These are phyloP conservation scores for Monopterus albus DNA, from an alignment of 2,113 vertebrate species.

Conservation along the genomic window DNA sequence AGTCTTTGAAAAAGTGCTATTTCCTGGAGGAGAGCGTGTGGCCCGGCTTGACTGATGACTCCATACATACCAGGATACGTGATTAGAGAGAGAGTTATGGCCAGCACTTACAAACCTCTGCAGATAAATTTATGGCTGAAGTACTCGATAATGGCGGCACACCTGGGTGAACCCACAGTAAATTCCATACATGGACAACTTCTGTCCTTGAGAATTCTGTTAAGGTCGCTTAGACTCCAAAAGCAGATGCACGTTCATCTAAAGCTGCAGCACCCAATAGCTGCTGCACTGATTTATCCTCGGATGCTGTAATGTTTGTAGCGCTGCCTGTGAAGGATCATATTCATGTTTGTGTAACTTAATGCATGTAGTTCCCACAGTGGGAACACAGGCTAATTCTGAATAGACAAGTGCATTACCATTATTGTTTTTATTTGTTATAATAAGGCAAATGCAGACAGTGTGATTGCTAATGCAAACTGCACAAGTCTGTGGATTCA, in stretches of 20 bases:
- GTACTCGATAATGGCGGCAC: conserved; percentile 53
- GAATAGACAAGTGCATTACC: too few species aligned
- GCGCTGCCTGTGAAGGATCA: not conserved
- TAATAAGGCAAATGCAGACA: too few species aligned
- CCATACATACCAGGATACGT: conserved; percentile 38
- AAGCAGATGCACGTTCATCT: conserved; percentile 17
- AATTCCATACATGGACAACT: conserved; percentile 49
- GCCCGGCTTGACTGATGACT: conserved; percentile 46
- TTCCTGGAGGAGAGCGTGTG: conserved; percentile 25
- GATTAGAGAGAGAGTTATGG: conserved; percentile 70
- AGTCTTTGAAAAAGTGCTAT: conserved; percentile 48
- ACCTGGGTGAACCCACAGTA: conserved; percentile 47
- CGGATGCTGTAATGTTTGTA: not conserved
- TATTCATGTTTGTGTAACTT: not conserved
- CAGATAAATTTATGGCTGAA: conserved; percentile 63
- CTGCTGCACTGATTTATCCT: not conserved
- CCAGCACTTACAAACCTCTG: conserved; percentile 44
- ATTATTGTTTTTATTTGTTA: too few species aligned
- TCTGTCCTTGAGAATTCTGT: conserved; percentile 66
- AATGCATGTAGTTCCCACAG: too few species aligned
- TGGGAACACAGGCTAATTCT: too few species aligned
- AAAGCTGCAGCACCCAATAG: conserved; percentile 1
- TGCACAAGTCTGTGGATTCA: too few species aligned
- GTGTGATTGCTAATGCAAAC: too few species aligned
- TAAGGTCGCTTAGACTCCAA: conserved; percentile 10